A percentile compares a stretch with the other conserved stretches of the same genome.
Conservation (phyloP, 2,113 vertebrate species). For the Turnix velox region DNA sequence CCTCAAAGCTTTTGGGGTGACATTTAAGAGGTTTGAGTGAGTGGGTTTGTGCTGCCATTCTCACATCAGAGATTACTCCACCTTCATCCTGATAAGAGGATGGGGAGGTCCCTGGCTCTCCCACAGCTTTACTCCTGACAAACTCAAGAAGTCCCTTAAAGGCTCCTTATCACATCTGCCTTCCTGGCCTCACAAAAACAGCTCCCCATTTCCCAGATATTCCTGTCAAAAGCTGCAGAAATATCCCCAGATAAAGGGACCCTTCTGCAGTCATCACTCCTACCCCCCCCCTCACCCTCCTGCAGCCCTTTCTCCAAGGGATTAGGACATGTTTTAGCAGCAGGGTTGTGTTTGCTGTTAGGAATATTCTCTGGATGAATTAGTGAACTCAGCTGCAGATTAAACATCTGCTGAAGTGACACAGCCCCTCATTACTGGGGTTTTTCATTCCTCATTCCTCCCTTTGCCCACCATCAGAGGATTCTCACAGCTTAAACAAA, state of each 20-base stretch:
- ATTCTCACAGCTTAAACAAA: conserved; percentile 41
- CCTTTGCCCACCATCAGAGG: conserved; percentile 37
- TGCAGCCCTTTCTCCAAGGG: neutral
- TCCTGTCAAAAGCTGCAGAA: conserved; percentile 14
- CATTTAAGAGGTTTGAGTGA: conserved; percentile 44
- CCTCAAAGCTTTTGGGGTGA: conserved; percentile 20
- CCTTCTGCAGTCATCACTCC: neutral
- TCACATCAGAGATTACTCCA: conserved; percentile 18
- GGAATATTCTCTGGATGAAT: neutral
- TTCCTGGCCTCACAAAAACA: conserved; percentile 31
- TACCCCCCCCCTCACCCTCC: neutral
- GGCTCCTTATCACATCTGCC: conserved; percentile 45
- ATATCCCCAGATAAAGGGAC: conserved; percentile 44
- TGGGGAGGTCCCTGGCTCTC: neutral
- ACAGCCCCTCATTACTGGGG: conserved; percentile 1
- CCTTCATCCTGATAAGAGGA: conserved; percentile 2
- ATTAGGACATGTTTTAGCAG: neutral
- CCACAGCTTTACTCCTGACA: conserved; percentile 32
- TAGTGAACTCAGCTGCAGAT: neutral
- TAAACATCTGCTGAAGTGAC: conserved; percentile 2
- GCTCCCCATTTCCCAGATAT: conserved; percentile 53
- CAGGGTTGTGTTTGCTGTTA: neutral
- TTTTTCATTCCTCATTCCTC: conserved; percentile 15
- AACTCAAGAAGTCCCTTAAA: conserved; percentile 58
- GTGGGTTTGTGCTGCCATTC: neutral